Percentiles rank a stretch among this genome's conserved stretches.
phyloP scores from a whole-genome alignment of 2,113 vertebrate species.

The Fulmarus glacialis region DNA sequence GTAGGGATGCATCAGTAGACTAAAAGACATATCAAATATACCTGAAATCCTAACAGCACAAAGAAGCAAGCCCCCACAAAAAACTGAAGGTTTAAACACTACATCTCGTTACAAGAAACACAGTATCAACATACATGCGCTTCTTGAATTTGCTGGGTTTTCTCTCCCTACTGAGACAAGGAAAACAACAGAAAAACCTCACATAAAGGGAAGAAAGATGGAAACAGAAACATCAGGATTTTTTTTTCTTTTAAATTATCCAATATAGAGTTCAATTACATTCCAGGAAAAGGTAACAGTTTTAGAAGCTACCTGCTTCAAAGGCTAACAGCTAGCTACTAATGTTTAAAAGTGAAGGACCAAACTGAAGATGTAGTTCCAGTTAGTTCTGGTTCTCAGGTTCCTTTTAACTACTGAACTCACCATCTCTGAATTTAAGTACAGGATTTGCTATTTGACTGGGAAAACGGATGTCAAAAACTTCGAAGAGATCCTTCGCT shows the following conservation, averaged over 20 bases:
- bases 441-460: not conserved
- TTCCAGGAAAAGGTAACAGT: not conserved
- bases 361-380: not conserved
- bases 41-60: not conserved
- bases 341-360: not conserved
- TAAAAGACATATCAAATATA: not conserved
- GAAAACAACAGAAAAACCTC: not conserved
- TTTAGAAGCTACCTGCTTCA: not conserved
- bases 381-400: not conserved
- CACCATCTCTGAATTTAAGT: not conserved
- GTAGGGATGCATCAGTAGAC: not conserved
- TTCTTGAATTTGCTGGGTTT: not conserved
- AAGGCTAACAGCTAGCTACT: not conserved
- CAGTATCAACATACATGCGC: rapidly evolving
- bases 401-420: not conserved
- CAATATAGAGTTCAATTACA: not conserved
- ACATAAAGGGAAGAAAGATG: not conserved
- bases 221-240: not conserved
- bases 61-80: not conserved
- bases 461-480: not conserved
- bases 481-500: not conserved
- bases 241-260: not conserved
- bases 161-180: not conserved
- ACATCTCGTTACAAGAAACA: not conserved
- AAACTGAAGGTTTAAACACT: not conserved